phyloP scores from a whole-genome alignment of 2,113 vertebrate species.

The Aptenodytes patagonicus region DNA sequence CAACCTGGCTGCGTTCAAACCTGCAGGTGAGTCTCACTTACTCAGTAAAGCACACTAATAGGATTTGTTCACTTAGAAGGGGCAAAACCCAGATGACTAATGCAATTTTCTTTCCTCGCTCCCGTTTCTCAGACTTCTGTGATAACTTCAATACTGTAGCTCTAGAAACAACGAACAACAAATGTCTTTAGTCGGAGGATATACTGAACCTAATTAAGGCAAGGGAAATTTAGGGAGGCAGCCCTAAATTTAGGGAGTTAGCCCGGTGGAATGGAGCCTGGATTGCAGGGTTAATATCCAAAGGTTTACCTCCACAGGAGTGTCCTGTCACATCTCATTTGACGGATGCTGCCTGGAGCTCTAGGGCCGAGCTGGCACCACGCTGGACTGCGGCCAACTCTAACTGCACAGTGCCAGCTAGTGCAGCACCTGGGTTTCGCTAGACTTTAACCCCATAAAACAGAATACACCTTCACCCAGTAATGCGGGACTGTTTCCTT shows the following conservation, averaged over 20 bases:
- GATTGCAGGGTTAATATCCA: neutral
- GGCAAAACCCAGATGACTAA: neutral
- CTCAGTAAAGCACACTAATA: fast-evolving
- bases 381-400: neutral
- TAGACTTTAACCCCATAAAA: neutral
- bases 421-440: neutral
- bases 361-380: neutral
- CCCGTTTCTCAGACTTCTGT: neutral
- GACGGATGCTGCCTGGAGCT: neutral
- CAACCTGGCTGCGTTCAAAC: neutral
- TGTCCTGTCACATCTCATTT: neutral
- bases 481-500: neutral
- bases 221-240: neutral
- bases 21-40: neutral
- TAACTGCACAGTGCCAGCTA: neutral
- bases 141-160: neutral
- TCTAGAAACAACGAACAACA: neutral
- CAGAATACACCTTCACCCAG: neutral
- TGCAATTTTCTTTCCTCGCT: neutral
- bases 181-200: neutral
- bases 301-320: neutral
- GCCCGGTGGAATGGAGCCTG: neutral
- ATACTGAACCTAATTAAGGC: neutral
- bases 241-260: neutral
- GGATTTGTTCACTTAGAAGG: neutral